Base-by-base conservation (phyloP, 2,797 vertebrate species). In the Argyrosomus regius region DNA sequence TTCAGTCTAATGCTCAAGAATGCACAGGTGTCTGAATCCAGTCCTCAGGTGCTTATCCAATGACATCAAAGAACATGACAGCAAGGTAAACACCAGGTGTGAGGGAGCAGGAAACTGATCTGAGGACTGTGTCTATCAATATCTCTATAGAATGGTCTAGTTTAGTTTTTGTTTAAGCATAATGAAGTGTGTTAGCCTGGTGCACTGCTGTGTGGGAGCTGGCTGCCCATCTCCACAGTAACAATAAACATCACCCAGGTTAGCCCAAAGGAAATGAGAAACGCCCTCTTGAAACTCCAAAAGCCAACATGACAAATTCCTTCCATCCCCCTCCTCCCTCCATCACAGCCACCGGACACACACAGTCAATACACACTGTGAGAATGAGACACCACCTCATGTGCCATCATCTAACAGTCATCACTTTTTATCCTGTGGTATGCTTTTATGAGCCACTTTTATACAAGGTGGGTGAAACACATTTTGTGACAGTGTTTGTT, bases 191-290 rank as follows among this genome's bases (percentile, higher is more conserved):
- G 68, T 59, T 75, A 46, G 49, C 62, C 35, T 11, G 0, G 43
- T 56, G 73, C 49, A 41, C n/a, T 73, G 78, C 75, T 77, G 75
- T 75, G 85, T 87, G 81, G 88, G 86, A 88, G 87, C 59, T 45
- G 16, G 71, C 75, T 85, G 78, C 82, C 87, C 91, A 90, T 95
- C 91, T 78, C 80, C 75, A 87, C 85, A 84, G 88, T 81, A 86
- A 92, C 90, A 91, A 93, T 82, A 90, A 93, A 94, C 88, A 94
- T 67, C 88, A 78, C 64, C 75, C 77, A 89, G 80, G 84, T 89
- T 73, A 86, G 70, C 58, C 72, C 69, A 81, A 63, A 92, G 92
- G 92, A 94, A 94, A 95, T 93, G 87, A 93, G 83, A 91, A 89
- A 90, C 85, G 74, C 89, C 89, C 87, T 87, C 77, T 74, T 86